phyloP scores from a whole-genome alignment of 1,140 invertebrate genomes.

The Diorhabda sublineata region DNA sequence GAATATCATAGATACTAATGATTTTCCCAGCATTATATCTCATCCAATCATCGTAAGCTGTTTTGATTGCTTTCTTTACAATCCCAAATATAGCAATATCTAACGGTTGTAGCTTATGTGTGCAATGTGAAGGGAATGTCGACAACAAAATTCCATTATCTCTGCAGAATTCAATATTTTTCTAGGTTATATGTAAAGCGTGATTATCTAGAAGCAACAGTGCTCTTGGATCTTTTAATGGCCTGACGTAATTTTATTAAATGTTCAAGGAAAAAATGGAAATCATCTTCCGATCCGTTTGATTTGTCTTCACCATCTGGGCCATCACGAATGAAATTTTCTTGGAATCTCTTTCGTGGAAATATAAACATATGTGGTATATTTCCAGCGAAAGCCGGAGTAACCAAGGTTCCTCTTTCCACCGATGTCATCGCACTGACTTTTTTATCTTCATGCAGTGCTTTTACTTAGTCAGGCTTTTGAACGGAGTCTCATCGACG shows the following conservation, averaged over 20 bases:
- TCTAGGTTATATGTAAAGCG: constrained; percentile 29
- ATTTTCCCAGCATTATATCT: constrained; percentile 38
- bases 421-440: constrained; percentile 46
- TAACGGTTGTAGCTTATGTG: constrained; percentile 38
- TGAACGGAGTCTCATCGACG: constrained; percentile 50
- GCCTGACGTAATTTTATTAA: constrained; percentile 40
- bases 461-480: constrained; percentile 39
- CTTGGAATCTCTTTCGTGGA: constrained; percentile 31
- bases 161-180: constrained; percentile 31
- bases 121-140: constrained; percentile 45
- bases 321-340: constrained; percentile 35
- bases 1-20: no score
- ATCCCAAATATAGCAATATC: constrained; percentile 45
- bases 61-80: constrained; percentile 44
- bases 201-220: constrained; percentile 31
- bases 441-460: constrained; percentile 44
- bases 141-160: constrained; percentile 40
- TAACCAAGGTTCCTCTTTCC: constrained; percentile 43
- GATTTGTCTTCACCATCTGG: constrained; percentile 17
- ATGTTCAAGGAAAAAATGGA: constrained; percentile 40
- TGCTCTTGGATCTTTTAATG: constrained; percentile 37
- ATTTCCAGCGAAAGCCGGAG: constrained; percentile 39
- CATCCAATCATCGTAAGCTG: constrained; percentile 48
- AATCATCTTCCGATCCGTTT: constrained; percentile 19
- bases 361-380: constrained; percentile 49